These are phyloP conservation scores for Aphelinus certus DNA, from an alignment of 1,140 invertebrate genomes.

Conservation along the genomic window DNA sequence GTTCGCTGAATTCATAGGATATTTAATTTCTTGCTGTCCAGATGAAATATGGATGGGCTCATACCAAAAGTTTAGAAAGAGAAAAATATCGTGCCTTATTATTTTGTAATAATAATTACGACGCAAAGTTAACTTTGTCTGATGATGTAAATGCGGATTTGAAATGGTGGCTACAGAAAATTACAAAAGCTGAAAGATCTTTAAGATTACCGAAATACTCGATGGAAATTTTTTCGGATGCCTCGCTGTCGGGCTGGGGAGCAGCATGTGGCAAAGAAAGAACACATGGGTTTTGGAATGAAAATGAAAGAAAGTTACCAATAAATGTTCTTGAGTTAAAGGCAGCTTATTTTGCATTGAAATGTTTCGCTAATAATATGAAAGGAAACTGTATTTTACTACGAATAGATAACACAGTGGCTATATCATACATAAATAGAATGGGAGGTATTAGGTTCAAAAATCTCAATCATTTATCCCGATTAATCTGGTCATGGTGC, in stretches of 20 bases:
- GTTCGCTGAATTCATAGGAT: not conserved
- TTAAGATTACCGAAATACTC: constrained; percentile 12
- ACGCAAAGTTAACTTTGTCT: constrained; percentile 25
- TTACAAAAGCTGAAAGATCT: constrained; percentile 6
- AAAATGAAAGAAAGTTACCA: constrained; percentile 35
- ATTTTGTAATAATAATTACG: constrained; percentile 27
- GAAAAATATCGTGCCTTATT: not conserved
- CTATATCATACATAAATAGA: no score
- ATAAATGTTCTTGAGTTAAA: constrained; percentile 53
- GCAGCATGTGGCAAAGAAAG: constrained; percentile 5
- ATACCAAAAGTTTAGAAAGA: constrained; percentile 8
- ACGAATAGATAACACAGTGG: no score
- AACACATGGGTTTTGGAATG: constrained; percentile 33
- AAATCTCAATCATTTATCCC: constrained; percentile 27
- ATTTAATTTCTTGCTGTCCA: not conserved
- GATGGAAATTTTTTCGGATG: constrained; percentile 34
- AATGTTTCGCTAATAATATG: no score
- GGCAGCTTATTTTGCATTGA: constrained; percentile 18
- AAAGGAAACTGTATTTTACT: no score
- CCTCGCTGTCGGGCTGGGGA: constrained; percentile 35
- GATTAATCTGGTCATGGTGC: constrained; percentile 33
- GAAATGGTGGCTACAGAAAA: constrained; percentile 34
- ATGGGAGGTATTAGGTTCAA: not conserved
- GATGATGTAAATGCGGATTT: constrained; percentile 19
- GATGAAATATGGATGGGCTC: not conserved